Percentiles rank a stretch among this genome's conserved stretches.
Evolutionary conservation across 2,797 vertebrate species (phyloP).

Genomic region (Lutjanus argentimaculatus): DNA sequence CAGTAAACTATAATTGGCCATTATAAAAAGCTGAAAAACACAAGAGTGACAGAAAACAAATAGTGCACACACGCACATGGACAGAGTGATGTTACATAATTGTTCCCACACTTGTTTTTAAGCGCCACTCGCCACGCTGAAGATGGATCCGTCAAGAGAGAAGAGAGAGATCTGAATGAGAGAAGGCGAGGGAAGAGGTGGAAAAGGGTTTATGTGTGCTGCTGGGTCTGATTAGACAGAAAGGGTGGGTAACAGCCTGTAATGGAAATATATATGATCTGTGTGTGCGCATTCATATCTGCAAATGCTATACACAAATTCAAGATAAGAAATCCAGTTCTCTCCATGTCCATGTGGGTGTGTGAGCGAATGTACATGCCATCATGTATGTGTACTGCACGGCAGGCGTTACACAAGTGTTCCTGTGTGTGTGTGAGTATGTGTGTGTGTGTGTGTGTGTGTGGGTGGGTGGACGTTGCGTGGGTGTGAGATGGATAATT

Average conservation of each 20-base stretch:
- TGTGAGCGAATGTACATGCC: constrained; percentile 34
- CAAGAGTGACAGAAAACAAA: constrained; percentile 34
- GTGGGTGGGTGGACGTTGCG: constrained; percentile 34
- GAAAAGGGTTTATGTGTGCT: constrained; percentile 33
- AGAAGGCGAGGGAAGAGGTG: constrained; percentile 12
- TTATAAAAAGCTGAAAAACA: constrained; percentile 45
- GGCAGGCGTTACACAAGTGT: constrained; percentile 55
- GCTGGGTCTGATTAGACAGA: constrained; percentile 10
- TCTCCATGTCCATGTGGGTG: constrained; percentile 23
- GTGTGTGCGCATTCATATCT: constrained; percentile 20
- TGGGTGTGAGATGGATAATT: constrained; percentile 71
- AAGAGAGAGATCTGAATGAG: constrained; percentile 14
- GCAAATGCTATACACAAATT: constrained; percentile 22
- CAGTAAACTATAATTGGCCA: constrained; percentile 39
- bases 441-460: constrained; percentile 28
- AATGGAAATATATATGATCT: background rate
- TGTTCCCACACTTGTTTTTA: constrained; percentile 30
- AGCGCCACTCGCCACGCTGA: constrained; percentile 33
- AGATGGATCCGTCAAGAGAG: constrained; percentile 8
- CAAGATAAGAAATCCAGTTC: constrained; percentile 44
- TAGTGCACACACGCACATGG: constrained; percentile 1
- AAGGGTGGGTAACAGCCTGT: constrained; percentile 5
- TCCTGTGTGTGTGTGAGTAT: constrained; percentile 15
- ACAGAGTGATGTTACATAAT: constrained; percentile 51
- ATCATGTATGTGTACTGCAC: constrained; percentile 5